Base-by-base conservation (phyloP, 2,888 invertebrate species). In the Eremobia ochroleuca region DNA sequence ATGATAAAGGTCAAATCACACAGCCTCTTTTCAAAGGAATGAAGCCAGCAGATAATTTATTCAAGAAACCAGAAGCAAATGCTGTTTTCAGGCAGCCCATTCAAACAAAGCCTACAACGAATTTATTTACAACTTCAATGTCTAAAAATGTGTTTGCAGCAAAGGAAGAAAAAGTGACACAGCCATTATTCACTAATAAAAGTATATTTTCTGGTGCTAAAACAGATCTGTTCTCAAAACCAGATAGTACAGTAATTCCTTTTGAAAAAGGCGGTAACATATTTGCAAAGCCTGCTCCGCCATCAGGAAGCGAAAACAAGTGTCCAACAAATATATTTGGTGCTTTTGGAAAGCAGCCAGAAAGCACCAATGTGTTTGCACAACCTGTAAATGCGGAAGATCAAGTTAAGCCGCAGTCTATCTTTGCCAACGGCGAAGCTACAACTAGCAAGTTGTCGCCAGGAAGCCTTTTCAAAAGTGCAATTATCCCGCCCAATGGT, bases 401-500 rank as follows among this genome's bases (percentile, higher is more conserved):
- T 49, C 85, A 86, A 71, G 65, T 81, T 52, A 91, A 89, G 66
- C 34, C 85, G 13, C 77, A 79, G 72, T 85, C 90, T 40, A 74
- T 92, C 69, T 92, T 92, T 82, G 49, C 90, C 4, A 95, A 95
- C 81, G 93, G 94, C 64, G 92, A 90, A 66, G 87, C 91, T 43
- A 62, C 89, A 62, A 78, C 89, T 55, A 86, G 77, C 64, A 91
- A 90, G 55, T 76, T 94, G 65, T 95, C 96, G 15, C 95, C 96
- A 15, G 93, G 94, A 18, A 95, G 90, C 79, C 90, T 96, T 77
- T 97, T 96, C 78, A 96, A 96, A 91, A 95, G 91, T 80, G 95
- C 94, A 18, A 59, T 91, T 31, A 89, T 88, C 25, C 89, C 90
- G 21, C 85, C 88, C 18, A 93, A 92, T 80, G 91, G 88, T 18